Conservation (phyloP, 2,113 vertebrate genomes). For the Zosterops hypoxanthus region DNA sequence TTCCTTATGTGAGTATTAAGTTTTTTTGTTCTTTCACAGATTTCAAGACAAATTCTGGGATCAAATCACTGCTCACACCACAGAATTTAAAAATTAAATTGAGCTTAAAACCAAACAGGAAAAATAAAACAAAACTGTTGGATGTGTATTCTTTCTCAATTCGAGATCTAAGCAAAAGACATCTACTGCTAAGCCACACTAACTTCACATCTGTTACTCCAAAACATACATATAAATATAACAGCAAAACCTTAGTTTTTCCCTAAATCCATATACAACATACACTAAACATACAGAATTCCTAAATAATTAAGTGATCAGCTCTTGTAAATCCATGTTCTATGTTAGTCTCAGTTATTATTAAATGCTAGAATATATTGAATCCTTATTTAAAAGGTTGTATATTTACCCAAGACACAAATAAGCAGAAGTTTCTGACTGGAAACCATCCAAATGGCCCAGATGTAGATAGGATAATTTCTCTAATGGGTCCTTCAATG, state of each 20-base stretch:
- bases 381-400: not conserved
- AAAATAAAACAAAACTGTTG: not conserved
- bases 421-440: not conserved
- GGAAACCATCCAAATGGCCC: not conserved
- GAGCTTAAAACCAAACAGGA: not conserved
- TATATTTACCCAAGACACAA: not conserved
- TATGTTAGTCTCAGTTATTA: not conserved
- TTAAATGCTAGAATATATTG: not conserved
- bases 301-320: not conserved
- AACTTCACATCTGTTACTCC: not conserved
- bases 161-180: not conserved
- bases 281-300: not conserved
- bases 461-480: not conserved
- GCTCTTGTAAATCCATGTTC: not conserved
- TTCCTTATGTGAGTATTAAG: not conserved
- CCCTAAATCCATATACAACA: accelerated
- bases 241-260: not conserved
- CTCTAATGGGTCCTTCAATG: not conserved
- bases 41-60: not conserved
- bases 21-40: not conserved
- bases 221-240: not conserved
- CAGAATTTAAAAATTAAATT: not conserved
- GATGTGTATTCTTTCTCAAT: not conserved
- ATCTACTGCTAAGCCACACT: not conserved
- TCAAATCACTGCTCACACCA: not conserved